phyloP scores from a whole-genome alignment of 92 coral and sea anemone genomes.

The Phenganax subtilis region DNA sequence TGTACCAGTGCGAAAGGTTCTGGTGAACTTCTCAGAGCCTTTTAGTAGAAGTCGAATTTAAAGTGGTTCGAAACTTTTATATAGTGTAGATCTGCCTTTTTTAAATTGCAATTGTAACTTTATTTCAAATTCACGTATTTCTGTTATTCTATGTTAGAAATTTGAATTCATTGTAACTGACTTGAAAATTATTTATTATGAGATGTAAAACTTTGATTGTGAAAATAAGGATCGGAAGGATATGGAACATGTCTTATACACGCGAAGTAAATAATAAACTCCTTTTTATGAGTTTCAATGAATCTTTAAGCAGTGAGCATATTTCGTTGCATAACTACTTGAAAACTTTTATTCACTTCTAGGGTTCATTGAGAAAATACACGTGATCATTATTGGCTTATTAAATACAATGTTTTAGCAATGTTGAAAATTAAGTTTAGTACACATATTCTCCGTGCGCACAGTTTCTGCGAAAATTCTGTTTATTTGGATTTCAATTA shows the following conservation, averaged over 20 bases:
- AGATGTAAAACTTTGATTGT: neutral
- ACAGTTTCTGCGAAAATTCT: no score
- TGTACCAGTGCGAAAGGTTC: no score
- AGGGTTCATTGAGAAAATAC: neutral
- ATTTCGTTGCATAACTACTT: neutral
- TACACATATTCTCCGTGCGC: no score
- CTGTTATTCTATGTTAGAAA: neutral
- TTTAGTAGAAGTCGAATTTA: no score
- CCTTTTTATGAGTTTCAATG: neutral
- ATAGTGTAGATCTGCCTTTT: no score
- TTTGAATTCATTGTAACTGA: slow-evolving; percentile 7
- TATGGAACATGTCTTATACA: neutral
- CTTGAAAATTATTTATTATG: slow-evolving; percentile 4
- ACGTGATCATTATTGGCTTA: no score
- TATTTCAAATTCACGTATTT: neutral
- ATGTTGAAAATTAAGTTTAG: no score
- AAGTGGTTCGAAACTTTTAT: no score
- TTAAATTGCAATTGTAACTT: neutral
- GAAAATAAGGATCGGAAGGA: neutral
- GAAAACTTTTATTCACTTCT: neutral
- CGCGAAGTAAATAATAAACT: slow-evolving; percentile 11
- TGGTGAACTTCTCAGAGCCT: no score
- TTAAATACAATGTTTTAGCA: no score
- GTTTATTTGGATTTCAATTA: no score
- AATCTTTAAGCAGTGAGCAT: neutral